These are phyloP conservation scores for Drosophila kohkoa DNA, from an alignment of 1,140 invertebrate genomes.

Conservation along the genomic window DNA sequence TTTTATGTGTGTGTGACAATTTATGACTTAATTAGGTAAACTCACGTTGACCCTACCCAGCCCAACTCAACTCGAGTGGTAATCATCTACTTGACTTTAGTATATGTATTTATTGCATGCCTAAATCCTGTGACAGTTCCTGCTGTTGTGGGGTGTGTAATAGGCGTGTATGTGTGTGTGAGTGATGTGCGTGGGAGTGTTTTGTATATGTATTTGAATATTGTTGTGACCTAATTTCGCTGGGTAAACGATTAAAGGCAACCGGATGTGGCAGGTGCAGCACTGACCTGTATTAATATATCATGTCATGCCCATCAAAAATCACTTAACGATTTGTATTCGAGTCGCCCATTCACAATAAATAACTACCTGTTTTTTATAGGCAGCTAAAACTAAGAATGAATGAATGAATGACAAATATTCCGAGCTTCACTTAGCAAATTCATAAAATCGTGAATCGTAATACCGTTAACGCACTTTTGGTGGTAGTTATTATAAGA, in stretches of 20 bases:
- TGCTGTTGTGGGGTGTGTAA: neutral
- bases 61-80: conserved; percentile 48
- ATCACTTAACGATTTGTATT: conserved; percentile 43
- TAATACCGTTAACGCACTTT: neutral
- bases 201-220: conserved; percentile 16
- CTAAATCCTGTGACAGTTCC: conserved; percentile 33
- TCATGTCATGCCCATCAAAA: conserved; percentile 36
- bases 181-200: conserved; percentile 6
- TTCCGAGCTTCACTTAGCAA: neutral
- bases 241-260: conserved; percentile 9
- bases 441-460: neutral
- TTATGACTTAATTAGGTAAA: conserved; percentile 71
- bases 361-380: neutral
- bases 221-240: conserved; percentile 41
- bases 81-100: conserved; percentile 14
- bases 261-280: conserved; percentile 45
- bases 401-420: neutral
- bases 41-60: conserved; percentile 48
- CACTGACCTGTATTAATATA: conserved; percentile 69
- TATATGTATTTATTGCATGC: conserved; percentile 40
- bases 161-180: neutral
- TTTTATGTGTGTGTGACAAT: conserved; percentile 20
- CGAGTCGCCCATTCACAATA: neutral
- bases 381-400: neutral
- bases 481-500: too few relatives aligned